phyloP scores from a whole-genome alignment of 2,113 vertebrate genomes.

The Tyrannus savana region DNA sequence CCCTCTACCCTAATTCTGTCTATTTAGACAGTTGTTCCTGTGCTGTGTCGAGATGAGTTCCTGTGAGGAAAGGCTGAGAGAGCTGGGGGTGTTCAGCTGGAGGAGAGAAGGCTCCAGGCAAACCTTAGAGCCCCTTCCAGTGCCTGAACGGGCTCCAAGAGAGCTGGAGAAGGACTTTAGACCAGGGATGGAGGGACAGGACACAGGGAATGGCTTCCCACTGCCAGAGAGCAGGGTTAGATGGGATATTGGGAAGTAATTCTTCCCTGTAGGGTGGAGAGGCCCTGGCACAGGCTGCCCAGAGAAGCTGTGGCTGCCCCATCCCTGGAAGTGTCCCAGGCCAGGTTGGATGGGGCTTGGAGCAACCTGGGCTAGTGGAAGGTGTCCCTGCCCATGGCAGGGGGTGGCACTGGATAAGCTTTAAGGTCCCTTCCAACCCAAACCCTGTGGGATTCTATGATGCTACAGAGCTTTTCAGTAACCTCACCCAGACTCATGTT shows the following conservation, averaged over 20 bases:
- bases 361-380: fast-evolving
- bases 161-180: neutral
- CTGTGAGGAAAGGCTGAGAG: neutral
- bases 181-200: neutral
- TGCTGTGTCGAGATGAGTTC: neutral
- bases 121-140: neutral
- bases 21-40: neutral
- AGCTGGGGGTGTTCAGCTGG: neutral
- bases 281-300: neutral
- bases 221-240: neutral
- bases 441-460: neutral
- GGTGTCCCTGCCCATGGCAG: neutral
- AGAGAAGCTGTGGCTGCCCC: neutral
- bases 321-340: neutral
- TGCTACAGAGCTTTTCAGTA: neutral
- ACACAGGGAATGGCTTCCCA: neutral
- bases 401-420: neutral
- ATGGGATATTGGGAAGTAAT: neutral
- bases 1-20: neutral
- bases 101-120: neutral
- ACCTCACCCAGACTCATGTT: neutral
- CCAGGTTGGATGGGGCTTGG: fast-evolving
- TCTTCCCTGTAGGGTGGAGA: fast-evolving
- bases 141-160: neutral
- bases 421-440: neutral